Evolutionary conservation across 2,113 vertebrate genomes (phyloP).

Genomic region (Amia ocellicauda): DNA sequence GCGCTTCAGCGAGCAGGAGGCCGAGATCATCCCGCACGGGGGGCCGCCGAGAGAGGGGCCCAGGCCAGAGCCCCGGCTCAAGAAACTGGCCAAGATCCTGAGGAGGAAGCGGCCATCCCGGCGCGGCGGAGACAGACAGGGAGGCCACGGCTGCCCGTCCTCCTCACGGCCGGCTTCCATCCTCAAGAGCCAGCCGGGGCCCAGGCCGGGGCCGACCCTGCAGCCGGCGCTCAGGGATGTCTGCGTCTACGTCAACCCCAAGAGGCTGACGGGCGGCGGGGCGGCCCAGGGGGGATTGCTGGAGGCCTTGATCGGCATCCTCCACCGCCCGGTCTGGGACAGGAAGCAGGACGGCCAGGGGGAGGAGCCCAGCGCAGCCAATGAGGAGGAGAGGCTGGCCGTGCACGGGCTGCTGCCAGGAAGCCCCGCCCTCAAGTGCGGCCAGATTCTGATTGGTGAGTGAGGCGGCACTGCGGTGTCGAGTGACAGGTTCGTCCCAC

Average conservation of each 20-base stretch:
- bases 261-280: constrained; percentile 57
- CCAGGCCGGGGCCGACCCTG: constrained; percentile 64
- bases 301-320: constrained; percentile 82
- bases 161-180: constrained; percentile 75
- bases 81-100: constrained; percentile 76
- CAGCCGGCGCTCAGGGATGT: constrained; percentile 77
- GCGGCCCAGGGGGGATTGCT: constrained; percentile 69
- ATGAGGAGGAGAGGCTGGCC: constrained; percentile 69
- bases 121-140: constrained; percentile 54
- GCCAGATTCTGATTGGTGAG: constrained; percentile 88
- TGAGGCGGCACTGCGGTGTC: constrained; percentile 21
- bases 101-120: constrained; percentile 68
- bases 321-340: constrained; percentile 75
- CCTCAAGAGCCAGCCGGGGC: constrained; percentile 74
- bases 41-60: constrained; percentile 51
- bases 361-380: constrained; percentile 30
- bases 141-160: constrained; percentile 30
- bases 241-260: constrained; percentile 86
- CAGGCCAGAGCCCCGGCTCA: constrained; percentile 71
- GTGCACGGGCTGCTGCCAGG: constrained; percentile 84
- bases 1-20: constrained; percentile 85
- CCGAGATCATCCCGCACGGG: constrained; percentile 77
- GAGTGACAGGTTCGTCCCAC: too few relatives aligned
- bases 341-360: constrained; percentile 55
- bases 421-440: constrained; percentile 82